phyloP scores from a whole-genome alignment of 2,888 invertebrate species.

The Lasioglossum marginatum region DNA sequence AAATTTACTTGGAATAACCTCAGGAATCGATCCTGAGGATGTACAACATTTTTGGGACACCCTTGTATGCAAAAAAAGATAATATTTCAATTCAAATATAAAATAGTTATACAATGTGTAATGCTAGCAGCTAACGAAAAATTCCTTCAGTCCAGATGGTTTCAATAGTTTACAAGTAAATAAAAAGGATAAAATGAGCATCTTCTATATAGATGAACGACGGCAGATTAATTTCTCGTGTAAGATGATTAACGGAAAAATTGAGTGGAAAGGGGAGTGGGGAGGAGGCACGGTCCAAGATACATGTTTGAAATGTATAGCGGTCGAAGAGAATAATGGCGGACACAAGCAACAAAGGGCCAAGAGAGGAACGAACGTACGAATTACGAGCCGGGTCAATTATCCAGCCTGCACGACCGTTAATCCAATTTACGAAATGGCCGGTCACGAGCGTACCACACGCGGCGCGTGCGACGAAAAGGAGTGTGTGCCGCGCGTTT shows the following conservation, averaged over 20 bases:
- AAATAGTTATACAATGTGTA: no score
- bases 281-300: not conserved
- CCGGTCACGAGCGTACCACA: conserved; percentile 63
- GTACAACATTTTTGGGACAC: no score
- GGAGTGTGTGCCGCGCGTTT: conserved; percentile 49
- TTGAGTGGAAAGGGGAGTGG: not conserved
- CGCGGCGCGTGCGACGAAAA: conserved; percentile 63
- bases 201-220: no score
- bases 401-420: conserved; percentile 60
- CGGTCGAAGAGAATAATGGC: conserved; percentile 47
- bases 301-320: conserved; percentile 12
- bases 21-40: no score
- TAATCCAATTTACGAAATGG: conserved; percentile 68
- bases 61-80: no score
- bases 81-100: no score
- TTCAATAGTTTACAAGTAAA: no score
- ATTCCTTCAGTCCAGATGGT: no score
- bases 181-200: no score
- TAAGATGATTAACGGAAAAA: conserved; percentile 9
- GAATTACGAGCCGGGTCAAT: conserved; percentile 63
- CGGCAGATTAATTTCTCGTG: conserved; percentile 17
- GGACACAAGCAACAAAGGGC: conserved; percentile 45
- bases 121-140: not conserved
- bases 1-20: no score
- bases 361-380: conserved; percentile 49